Base-by-base conservation (phyloP, 1,140 invertebrate genomes). In the Coelopa frigida region DNA sequence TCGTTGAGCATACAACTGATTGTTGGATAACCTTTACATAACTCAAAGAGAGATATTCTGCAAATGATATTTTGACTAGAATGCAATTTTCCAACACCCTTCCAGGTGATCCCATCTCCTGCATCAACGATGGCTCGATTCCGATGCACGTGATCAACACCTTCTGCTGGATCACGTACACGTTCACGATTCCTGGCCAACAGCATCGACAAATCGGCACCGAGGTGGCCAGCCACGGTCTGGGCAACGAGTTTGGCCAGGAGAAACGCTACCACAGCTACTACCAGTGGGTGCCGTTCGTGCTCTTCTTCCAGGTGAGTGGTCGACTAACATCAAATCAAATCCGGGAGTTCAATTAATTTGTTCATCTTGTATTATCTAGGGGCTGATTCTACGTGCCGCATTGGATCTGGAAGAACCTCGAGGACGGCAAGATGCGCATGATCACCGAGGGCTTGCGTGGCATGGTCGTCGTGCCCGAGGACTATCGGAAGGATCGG, bases 281-380 rank as follows among this genome's bases (percentile, higher is more conserved):
- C 72, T 97, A 97, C 68, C 94, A 97, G 68, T 94, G 89, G 89
- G 89, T 94, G 52, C 89, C 88, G 3, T 91, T 92, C 67, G 83
- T 91, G 73, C 76, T 94, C 5, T 93, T 93, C 72, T 84, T 92
- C 69, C 85, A 87, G 77, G 83, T 83, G 61, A 70, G 50, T 46
- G 20, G 22, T 29, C 4, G n/a, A 14, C 4, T 1, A 14, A 23
- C 26, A 4, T 11, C 2, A 46, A 21, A 15, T 31, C 10, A 36
- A 49, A 42, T 15, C 46, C 11, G 24, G 46, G 29, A 44, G 20
- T 33, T 33, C 5, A 33, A 46, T 21, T 38, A 48, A 26, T 58
- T 39, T 48, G 57, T 39, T 48, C 26, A 35, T 33, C 4, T 23
- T 14, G 38, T 31, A 18, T 12, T 27, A 26, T 12, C 22, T 74